Evolutionary conservation across 2,797 vertebrate species (phyloP).

Genomic region (Knipowitschia caucasica): DNA sequence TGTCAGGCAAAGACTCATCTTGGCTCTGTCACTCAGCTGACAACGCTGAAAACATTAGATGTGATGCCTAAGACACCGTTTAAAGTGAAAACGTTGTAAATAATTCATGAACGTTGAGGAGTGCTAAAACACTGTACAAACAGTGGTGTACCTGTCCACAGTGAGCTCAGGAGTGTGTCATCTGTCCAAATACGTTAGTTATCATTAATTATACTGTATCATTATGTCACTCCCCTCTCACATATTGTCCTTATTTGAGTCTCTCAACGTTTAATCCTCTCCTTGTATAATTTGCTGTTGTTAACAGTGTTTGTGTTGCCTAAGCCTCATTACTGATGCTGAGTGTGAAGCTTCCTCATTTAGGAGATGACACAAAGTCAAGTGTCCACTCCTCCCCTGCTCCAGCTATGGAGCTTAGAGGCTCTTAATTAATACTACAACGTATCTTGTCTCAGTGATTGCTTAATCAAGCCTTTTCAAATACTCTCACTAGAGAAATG

Average conservation of each 20-base stretch:
- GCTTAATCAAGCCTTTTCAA: not conserved
- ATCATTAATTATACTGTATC: no score
- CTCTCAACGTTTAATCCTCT: not conserved
- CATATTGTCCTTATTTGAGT: no score
- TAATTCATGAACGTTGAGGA: no score
- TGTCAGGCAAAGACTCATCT: not conserved
- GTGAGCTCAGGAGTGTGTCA: no score
- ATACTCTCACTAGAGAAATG: not conserved
- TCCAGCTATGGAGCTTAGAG: not conserved
- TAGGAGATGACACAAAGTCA: slow-evolving; percentile 11
- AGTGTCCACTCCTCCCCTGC: not conserved
- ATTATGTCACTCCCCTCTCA: no score
- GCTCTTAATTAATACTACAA: not conserved
- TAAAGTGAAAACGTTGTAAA: no score
- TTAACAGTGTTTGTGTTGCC: not conserved
- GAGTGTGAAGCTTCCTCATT: slow-evolving; percentile 4
- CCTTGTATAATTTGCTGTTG: not conserved
- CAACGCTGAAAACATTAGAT: not conserved
- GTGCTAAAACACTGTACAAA: not conserved
- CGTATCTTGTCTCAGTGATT: not conserved
- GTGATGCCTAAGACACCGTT: not conserved
- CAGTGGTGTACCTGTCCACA: no score
- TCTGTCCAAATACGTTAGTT: no score
- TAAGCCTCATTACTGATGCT: not conserved
- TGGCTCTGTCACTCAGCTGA: not conserved